Conservation (phyloP, 2,888 invertebrate genomes). For the Oithona nana region DNA sequence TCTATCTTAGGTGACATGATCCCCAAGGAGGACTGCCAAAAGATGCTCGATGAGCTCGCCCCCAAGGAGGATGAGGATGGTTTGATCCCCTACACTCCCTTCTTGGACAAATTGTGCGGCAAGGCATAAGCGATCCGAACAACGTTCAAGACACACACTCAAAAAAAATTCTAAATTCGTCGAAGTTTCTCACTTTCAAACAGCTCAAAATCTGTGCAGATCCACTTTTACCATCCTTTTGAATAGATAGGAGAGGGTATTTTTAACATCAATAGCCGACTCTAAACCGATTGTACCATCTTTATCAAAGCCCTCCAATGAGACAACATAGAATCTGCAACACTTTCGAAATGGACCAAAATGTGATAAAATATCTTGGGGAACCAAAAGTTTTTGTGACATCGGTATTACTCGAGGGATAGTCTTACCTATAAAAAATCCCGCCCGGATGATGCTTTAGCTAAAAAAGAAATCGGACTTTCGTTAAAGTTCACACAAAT, state of each 20-base stretch:
- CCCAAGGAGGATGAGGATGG: conserved; percentile 83
- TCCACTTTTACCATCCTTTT: background rate
- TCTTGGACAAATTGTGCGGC: conserved; percentile 10
- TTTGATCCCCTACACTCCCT: conserved; percentile 52
- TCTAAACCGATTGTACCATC: background rate
- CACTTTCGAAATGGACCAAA: too few relatives aligned
- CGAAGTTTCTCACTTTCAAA: background rate
- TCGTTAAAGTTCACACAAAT: too few relatives aligned
- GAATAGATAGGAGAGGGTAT: background rate
- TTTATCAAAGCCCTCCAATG: background rate
- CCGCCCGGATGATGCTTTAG: too few relatives aligned
- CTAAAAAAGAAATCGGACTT: too few relatives aligned
- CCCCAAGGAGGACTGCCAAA: conserved; percentile 52
- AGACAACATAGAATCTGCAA: too few relatives aligned
- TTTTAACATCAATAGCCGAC: background rate
- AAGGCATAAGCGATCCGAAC: conserved; percentile 1
- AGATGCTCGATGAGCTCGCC: conserved; percentile 65
- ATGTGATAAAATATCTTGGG: too few relatives aligned
- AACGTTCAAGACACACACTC: background rate
- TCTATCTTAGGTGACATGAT: conserved; percentile 53
- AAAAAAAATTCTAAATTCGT: background rate
- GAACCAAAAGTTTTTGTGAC: too few relatives aligned
- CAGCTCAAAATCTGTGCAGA: background rate
- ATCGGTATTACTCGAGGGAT: too few relatives aligned
- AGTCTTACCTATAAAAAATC: too few relatives aligned